Base-by-base conservation (phyloP, 1,140 invertebrate genomes). In the Danaus plexippus region DNA sequence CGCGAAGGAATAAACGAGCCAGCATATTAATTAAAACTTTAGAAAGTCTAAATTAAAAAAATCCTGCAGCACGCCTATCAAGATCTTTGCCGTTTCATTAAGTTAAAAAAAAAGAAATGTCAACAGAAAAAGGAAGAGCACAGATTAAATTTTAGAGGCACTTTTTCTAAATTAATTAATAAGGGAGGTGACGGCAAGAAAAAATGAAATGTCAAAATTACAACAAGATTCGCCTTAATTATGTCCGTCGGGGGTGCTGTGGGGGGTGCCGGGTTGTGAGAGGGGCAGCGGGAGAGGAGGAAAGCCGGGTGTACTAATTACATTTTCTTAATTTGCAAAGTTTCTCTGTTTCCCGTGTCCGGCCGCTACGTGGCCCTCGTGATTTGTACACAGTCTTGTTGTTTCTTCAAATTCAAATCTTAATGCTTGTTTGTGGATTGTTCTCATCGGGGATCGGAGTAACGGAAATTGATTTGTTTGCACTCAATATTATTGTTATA, bases 171-270 rank as follows among this genome's bases (percentile, higher is more conserved):
- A 80, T 80, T 85, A 83, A 83, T 83, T 79, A 85, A 79, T 80
- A 67, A 73, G 68, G 74, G 72, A 77, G 69, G 74, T 74, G 76
- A 77, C 67, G 68, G 65, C 63, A 69, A 63, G 73, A 80, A 80
- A 85, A 85, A 83, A 81, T 81, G 77, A 83, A 85, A 81, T 69
- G 78, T 85, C 78, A 77, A 81, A 85, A 83, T 85, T 85, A 85
- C 80, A 80, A 80, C 78, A 80, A 80, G 77, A 85, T 85, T 81
- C 66, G 67, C 68, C 71, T 84, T 81, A 81, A 84, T 80, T 81
- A 82, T 82, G 78, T 81, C 80, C 71, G 64, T 54, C 55, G 69
- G 69, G 73, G 61, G 53, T 11, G 58, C 42, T 45, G 61, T 46
- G 46, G 63, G 44, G 54, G 59, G 64, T 15, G 15, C 15, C 1